Percentiles rank a stretch among this genome's conserved stretches.
Evolutionary conservation across 2,888 invertebrate genomes (phyloP).

Genomic region (Caenorhabditis sp.): DNA sequence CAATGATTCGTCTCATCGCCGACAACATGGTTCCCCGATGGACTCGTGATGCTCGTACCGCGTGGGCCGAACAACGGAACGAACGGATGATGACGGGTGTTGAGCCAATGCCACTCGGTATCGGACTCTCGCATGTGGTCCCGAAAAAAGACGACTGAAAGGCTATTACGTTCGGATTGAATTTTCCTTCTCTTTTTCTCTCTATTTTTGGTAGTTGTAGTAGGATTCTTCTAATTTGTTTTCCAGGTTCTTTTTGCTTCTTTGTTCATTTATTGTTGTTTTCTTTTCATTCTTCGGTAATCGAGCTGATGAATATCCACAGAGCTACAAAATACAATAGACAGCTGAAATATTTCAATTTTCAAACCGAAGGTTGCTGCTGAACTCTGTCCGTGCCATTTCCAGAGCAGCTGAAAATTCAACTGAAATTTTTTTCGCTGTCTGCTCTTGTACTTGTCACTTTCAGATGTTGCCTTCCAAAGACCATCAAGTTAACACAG

Average conservation of each 20-base stretch:
- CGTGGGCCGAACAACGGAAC: slow-evolving; percentile 67
- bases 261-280: slow-evolving; percentile 41
- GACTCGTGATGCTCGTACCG: slow-evolving; percentile 77
- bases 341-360: slow-evolving; percentile 18
- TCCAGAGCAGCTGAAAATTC: slow-evolving; percentile 21
- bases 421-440: not conserved
- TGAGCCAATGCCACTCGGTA: slow-evolving; percentile 78
- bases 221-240: slow-evolving; percentile 39
- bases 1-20: slow-evolving; percentile 80
- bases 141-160: slow-evolving; percentile 53
- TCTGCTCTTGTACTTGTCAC: slow-evolving; percentile 19
- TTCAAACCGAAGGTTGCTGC: not conserved
- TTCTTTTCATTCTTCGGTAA: slow-evolving; percentile 15
- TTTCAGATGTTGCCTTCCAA: slow-evolving; percentile 25
- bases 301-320: slow-evolving; percentile 9
- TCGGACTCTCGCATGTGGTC: slow-evolving; percentile 76
- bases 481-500: slow-evolving; percentile 24
- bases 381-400: slow-evolving; percentile 21
- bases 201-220: slow-evolving; percentile 21
- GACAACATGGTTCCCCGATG: slow-evolving; percentile 80
- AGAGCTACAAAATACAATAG: slow-evolving; percentile 28
- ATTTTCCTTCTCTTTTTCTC: slow-evolving; percentile 2
- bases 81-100: slow-evolving; percentile 76
- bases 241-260: slow-evolving; percentile 33
- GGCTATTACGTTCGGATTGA: slow-evolving; percentile 21